phyloP scores from a whole-genome alignment of 2,797 vertebrate genomes.

The Eupleurogrammus muticus region DNA sequence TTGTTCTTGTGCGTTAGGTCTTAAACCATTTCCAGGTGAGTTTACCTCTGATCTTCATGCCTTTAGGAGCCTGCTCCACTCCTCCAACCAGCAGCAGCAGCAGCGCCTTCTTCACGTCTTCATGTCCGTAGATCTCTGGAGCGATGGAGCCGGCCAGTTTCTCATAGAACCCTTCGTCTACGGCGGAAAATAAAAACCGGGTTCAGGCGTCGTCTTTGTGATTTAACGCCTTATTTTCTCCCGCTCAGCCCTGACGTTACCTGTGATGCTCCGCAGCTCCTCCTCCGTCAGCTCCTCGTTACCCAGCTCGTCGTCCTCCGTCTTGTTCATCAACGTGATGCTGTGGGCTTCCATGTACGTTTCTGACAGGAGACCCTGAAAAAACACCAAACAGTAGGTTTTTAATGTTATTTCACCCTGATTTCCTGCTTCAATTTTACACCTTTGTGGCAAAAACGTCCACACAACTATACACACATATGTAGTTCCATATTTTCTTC shows the following conservation, averaged over 20 bases:
- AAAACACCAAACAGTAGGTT: constrained; percentile 1
- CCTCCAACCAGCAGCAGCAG: constrained; percentile 93
- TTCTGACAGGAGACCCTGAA: constrained; percentile 92
- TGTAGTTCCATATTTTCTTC: too few species aligned
- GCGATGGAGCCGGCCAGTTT: constrained; percentile 93
- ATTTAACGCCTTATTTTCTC: too few species aligned
- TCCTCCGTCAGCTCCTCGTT: constrained; percentile 86
- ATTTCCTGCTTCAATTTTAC: too few species aligned
- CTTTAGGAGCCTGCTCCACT: constrained; percentile 90
- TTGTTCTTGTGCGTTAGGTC: too few species aligned
- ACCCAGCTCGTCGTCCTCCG: constrained; percentile 88
- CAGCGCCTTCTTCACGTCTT: constrained; percentile 96
- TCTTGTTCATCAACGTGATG: constrained; percentile 91
- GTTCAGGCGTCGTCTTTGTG: not conserved
- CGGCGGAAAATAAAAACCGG: not conserved
- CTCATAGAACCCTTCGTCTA: constrained; percentile 94
- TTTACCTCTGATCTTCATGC: constrained; percentile 96
- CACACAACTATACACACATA: too few species aligned
- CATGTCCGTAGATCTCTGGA: constrained; percentile 94
- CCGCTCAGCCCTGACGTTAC: constrained; percentile 66
- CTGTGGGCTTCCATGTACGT: constrained; percentile 92
- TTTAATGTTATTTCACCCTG: too few species aligned
- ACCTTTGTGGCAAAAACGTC: too few species aligned
- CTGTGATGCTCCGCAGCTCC: constrained; percentile 89
- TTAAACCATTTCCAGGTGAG: accelerated